These are phyloP conservation scores for Lytechinus pictus DNA, from an alignment of 35 echinoderm and acorn worm species.

Conservation along the genomic window DNA sequence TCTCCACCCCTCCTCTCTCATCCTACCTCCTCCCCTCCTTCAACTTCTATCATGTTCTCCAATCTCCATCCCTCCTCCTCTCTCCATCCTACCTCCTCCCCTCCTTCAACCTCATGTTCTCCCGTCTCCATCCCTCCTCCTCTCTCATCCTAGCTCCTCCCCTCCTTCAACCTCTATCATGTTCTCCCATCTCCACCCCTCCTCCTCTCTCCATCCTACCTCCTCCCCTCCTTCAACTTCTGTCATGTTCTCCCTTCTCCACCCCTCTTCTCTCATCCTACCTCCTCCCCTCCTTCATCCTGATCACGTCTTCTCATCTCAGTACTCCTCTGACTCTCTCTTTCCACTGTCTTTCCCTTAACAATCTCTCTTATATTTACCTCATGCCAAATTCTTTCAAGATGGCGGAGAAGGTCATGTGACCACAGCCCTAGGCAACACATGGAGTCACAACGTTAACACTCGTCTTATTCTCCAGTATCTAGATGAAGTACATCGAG, in stretches of 20 bases:
- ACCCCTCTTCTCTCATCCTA: background rate
- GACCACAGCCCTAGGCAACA: slow-evolving; percentile 89
- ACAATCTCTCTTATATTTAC: background rate
- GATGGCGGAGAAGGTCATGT: slow-evolving; percentile 74
- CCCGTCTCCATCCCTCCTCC: background rate
- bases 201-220: too few species aligned
- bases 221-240: background rate
- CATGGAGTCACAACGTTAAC: slow-evolving; percentile 94
- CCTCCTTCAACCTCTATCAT: background rate
- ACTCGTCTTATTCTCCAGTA: slow-evolving; percentile 90
- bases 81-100: background rate
- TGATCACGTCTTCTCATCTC: background rate
- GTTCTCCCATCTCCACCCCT: background rate
- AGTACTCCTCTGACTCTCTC: background rate
- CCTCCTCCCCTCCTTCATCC: background rate
- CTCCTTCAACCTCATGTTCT: background rate
- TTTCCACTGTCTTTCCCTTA: too few species aligned
- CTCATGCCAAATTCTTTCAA: background rate
- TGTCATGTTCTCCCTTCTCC: background rate
- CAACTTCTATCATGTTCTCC: too few species aligned
- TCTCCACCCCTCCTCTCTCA: too few species aligned
- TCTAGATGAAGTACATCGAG: slow-evolving; percentile 67
- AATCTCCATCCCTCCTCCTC: background rate
- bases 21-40: too few species aligned
- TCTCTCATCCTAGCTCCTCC: background rate